Base-by-base conservation (phyloP, 2,888 invertebrate genomes). In the Oegoconia quadripuncta region DNA sequence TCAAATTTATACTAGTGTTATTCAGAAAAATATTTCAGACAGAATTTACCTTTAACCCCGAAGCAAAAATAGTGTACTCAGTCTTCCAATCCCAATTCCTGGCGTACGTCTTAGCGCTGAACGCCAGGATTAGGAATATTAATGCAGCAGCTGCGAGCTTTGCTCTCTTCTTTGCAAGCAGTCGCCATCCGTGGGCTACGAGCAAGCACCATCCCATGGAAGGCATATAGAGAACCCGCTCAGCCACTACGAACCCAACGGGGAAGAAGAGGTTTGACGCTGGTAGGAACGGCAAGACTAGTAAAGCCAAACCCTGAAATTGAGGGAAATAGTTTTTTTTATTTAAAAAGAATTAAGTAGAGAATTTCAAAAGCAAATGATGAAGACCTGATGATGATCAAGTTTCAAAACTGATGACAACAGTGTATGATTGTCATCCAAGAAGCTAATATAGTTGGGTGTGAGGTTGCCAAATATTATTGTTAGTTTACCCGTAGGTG, bases 261-360 rank as follows among this genome's bases (percentile, higher is more conserved):
- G 98, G 97, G 84, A 98, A 98, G 88, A 98, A 98, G 33, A 98
- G 89, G 89, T 98, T 98, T 35, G 97, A 97, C 0, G 98, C 98
- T 37, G 98, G 98, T 48, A 98, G 87, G 79, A 98, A 98, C 35
- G 98, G 98, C 39, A 98, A 87, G 39, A 95, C 92, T 69, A 97
- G 89, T 67, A 98, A 90, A 25, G 97, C 93, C 52, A 97, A 84
- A 58, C 96, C 93, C 96, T 95, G 89, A 26, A 90, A 88, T 36
- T 22, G 34, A 49, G 62, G 44, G 50, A 25, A 11, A 3, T 25
- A n/a, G n/a, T 25, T 6, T n/a, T 25, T 20, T 3, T 4, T 4
- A 25, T 7, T 25, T 3, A 25, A 4, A 7, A 3, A n/a, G 25
- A n/a, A 25, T 25, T 25, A 8, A 7, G 8, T 25, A 6, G 20